Base-by-base conservation (phyloP, 1,140 invertebrate genomes). In the Eriocheir sinensis region DNA sequence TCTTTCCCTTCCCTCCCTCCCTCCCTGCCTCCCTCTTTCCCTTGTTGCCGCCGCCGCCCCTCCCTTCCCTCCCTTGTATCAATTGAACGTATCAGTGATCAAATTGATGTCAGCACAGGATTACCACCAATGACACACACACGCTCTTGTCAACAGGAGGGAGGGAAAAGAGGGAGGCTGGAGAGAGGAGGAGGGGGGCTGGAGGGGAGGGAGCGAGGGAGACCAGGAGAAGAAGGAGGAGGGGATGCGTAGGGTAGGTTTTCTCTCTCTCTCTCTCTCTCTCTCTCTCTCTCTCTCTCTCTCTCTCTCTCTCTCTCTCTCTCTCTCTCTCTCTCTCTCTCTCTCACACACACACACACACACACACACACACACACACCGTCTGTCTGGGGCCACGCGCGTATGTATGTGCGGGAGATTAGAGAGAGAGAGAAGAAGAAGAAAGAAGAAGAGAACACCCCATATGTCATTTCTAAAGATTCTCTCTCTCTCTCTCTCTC, bases 41-140 rank as follows among this genome's bases (percentile, higher is more conserved):
- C n/a, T n/a, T n/a, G n/a, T n/a, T n/a, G n/a, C n/a, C n/a, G n/a
- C n/a, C n/a, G n/a, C n/a, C n/a, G n/a, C 41, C 34, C 79, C 53
- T n/a, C 40, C 32, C 34, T 41, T 72, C 38, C 93, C 36, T 81
- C 88, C 88, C 88, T 94, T 89, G 93, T 94, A 94, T 94, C 93
- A 94, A 94, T 94, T 94, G 93, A 94, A 94, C 93, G 93, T 94
- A 94, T 94, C 93, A 94, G 93, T 94, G 93, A 94, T 94, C 93
- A 94, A 94, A 94, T 94, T 94, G 93, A 94, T 94, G 93, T 89
- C 91, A 89, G 91, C 89, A 94, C 93, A 30, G 93, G 89, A 94
- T 94, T 94, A 94, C 93, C 89, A 81, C 93, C 93, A 94, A 91
- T 94, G 93, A 94, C 93, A 94, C 93, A 94, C 93, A 94, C 93